Evolutionary conservation across 53 echinoderm and acorn worm species (phyloP), one percentile per base, ranked within the genome.

Genomic region (Astropecten irregularis): DNA sequence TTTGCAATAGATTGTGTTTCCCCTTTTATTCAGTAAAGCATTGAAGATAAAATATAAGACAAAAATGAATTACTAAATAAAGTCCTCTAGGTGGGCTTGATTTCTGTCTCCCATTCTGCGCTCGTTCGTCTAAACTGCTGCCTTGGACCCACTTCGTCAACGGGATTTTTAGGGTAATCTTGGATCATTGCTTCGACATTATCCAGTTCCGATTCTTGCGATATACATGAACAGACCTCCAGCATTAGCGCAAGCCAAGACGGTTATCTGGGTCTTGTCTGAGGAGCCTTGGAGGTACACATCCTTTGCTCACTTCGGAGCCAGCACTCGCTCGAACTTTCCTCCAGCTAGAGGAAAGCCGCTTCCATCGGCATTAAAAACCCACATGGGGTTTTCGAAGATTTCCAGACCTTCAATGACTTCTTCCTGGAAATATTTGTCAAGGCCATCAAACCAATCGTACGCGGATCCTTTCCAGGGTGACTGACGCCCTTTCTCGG

Each of bases 341-440:
- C 55, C 57, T 15, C 81, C 81, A 2, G 60, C 63, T 1, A 79
- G 53, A 6, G 84, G 84, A 52, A 89, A 89, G 3, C 71, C 83
- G 18, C 69, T 85, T 37, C 85, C 90, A 71, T 90, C 84, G 1
- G 85, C 85, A 63, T 90, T 90, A 37, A 68, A 90, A 4, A 90
- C 34, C 11, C 84, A 48, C 11, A 60, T 13, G 8, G 82, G 81
- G 33, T 69, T 71, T 0, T 49, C 13, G 22, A 90, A 36, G n/a
- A 90, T 53, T 2, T 9, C 73, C 11, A 51, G 31, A 40, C 76
- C 69, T n/a, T 39, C 56, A 46, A 36, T 14, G 8, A 77, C 15
- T 16, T 33, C 25, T 15, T 37, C 22, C 2, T 7, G 15, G 9
- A 39, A 19, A 14, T 15, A 68, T 5, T 4, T 53, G 3, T 53